Conservation (phyloP, 2,113 vertebrate species). For the Rostratula benghalensis region DNA sequence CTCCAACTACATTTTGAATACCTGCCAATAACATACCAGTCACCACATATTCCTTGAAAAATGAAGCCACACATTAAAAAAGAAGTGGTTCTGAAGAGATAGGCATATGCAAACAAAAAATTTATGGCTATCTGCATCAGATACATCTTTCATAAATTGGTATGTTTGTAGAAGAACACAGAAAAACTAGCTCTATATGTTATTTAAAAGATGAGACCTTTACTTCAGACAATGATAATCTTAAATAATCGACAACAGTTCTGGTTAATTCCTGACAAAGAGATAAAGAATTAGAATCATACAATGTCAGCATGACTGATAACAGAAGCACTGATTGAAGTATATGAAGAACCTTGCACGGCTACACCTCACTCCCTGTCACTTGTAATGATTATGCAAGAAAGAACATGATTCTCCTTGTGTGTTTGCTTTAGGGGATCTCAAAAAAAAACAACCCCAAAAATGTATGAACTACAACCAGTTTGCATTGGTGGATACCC, state of each 20-base stretch:
- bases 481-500: neutral
- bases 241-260: neutral
- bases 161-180: neutral
- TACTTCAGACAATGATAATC: neutral
- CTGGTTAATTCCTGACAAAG: constrained; percentile 16
- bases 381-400: neutral
- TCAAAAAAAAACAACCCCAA: neutral
- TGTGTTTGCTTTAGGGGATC: neutral
- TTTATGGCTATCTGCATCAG: neutral
- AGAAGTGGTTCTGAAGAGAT: neutral
- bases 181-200: neutral
- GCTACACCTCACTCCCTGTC: neutral
- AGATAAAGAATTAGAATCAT: neutral
- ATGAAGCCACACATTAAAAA: neutral
- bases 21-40: neutral
- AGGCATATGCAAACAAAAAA: neutral
- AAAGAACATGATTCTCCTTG: neutral
- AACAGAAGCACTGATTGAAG: neutral
- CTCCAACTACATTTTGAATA: neutral
- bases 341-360: neutral
- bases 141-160: neutral
- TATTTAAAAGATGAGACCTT: neutral
- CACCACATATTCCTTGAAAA: neutral
- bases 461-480: neutral
- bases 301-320: neutral